Evolutionary conservation across 30 jellyfish, hydroid and myxozoan genomes (phyloP), one percentile per base, ranked within the genome.

Genomic region (Hydra vulgaris): DNA sequence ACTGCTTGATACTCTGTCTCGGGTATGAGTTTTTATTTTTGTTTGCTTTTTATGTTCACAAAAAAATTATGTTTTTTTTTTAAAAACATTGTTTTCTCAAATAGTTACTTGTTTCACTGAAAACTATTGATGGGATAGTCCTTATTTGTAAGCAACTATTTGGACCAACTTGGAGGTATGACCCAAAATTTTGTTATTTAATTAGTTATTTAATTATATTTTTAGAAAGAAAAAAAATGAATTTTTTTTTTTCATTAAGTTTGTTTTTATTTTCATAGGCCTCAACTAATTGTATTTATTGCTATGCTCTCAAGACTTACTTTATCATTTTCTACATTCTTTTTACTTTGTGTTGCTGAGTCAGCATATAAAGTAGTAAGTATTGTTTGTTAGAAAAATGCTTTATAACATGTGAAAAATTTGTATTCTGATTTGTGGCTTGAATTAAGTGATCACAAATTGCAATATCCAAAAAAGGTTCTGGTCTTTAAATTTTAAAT

Each of bases 261-360:
- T n/a, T n/a, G n/a, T n/a, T n/a, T n/a, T n/a, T n/a, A n/a, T n/a
- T 83, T 84, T 76, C 76, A 53, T 61, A 90, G 97, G 85, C 75
- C 95, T 21, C 95, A 90, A 71, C 70, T 91, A 68, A 94, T 91
- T 21, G 95, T 91, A 4, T 21, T 91, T 12, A 86, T 91, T 27
- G 94, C 88, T 87, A 83, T 91, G 95, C 68, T 85, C 0, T 78
- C 96, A 12, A 73, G 98, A 67, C 77, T 86, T 53, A 76, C 96
- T 0, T 84, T 87, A n/a, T 79, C 93, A 68, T 86, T 91, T 66
- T 83, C 96, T 7, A 80, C 88, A 79, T 87, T 93, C 70, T 93
- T 93, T 85, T 74, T 93, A 79, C 87, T 93, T 15, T 87, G 96
- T 85, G 99, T 93, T 70, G 99, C 99, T 15, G 99, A 93, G 66